Conservation (phyloP, 2,797 vertebrate genomes). For the Gymnothorax javanicus region DNA sequence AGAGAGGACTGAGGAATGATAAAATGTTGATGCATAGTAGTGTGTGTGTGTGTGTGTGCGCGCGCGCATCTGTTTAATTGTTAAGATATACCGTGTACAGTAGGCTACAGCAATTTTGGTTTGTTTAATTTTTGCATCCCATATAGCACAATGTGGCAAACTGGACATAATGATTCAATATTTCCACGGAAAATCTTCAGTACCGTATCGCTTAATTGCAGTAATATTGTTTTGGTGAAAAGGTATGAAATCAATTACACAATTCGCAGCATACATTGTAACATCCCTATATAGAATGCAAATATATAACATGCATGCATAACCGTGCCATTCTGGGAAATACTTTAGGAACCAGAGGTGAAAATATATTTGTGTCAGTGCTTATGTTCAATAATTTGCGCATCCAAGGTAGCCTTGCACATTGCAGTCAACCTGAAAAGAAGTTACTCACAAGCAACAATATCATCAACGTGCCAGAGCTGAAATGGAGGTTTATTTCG, state of each 20-base stretch:
- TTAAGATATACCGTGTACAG: background rate
- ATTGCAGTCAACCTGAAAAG: too few species aligned
- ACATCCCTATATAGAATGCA: background rate
- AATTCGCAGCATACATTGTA: background rate
- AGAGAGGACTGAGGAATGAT: slow-evolving; percentile 2
- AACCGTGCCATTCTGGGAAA: too few species aligned
- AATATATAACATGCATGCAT: too few species aligned
- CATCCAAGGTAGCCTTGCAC: too few species aligned
- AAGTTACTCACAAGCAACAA: background rate
- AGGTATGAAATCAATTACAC: background rate
- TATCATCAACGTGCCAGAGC: background rate
- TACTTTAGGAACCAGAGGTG: too few species aligned
- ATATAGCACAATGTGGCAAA: background rate
- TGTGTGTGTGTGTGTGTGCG: slow-evolving; percentile 1
- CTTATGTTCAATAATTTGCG: too few species aligned
- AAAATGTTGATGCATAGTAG: background rate
- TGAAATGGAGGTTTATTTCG: background rate
- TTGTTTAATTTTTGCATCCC: background rate
- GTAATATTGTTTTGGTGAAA: background rate
- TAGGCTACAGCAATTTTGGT: background rate
- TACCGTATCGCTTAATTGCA: background rate
- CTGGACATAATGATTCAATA: background rate
- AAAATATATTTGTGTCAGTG: too few species aligned
- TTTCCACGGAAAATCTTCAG: background rate
- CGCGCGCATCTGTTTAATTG: background rate